Percentiles rank a stretch among this genome's conserved stretches.
Evolutionary conservation across 2,888 invertebrate species (phyloP).

Genomic region (Hetaerina titia): DNA sequence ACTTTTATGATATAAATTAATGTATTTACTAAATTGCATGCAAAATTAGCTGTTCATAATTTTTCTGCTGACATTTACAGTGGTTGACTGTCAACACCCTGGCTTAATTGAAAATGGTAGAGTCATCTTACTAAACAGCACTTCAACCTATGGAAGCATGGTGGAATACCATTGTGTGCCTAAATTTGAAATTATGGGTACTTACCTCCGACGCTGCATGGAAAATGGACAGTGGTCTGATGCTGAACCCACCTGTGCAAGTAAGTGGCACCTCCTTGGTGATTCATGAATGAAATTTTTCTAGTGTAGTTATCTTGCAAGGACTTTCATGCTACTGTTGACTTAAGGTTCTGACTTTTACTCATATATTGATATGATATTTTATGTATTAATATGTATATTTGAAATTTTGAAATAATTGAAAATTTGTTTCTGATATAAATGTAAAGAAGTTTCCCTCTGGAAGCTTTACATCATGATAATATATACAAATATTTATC

Average conservation of each 20-base stretch:
- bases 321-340: neutral
- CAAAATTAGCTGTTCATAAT: neutral
- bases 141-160: slow-evolving; percentile 89
- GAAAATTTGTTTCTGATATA: neutral
- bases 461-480: neutral
- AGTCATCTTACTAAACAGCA: slow-evolving; percentile 90
- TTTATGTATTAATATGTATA: slow-evolving; percentile 57
- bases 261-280: slow-evolving; percentile 75
- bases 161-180: slow-evolving; percentile 95
- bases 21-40: neutral
- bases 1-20: neutral
- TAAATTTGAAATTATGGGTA: slow-evolving; percentile 89
- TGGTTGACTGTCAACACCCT: slow-evolving; percentile 91
- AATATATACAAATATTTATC: neutral
- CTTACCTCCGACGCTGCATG: slow-evolving; percentile 89
- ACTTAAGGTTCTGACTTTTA: neutral
- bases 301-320: slow-evolving; percentile 41
- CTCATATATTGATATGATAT: neutral
- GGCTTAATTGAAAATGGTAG: slow-evolving; percentile 90
- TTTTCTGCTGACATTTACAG: slow-evolving; percentile 77
- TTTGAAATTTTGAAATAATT: too few species aligned
- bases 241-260: slow-evolving; percentile 90
- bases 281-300: slow-evolving; percentile 24
- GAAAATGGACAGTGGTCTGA: slow-evolving; percentile 93
- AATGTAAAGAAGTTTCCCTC: too few species aligned